Base-by-base conservation (phyloP, 2,797 vertebrate genomes). In the Gadopsis marmoratus region DNA sequence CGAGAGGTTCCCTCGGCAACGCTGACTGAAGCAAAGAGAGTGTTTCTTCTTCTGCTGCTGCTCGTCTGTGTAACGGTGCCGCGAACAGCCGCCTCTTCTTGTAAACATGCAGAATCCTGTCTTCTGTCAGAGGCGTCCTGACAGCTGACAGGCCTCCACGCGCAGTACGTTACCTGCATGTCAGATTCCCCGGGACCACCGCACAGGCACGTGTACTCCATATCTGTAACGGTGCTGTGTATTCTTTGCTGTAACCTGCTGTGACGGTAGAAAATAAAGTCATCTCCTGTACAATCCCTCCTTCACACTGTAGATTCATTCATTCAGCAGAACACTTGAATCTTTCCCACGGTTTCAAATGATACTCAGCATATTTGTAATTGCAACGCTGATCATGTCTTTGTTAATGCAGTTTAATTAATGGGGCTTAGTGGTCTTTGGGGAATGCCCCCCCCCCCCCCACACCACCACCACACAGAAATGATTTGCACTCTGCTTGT, bases 11-110 rank as follows among this genome's bases (percentile, higher is more conserved):
- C 53, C 2, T 75, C 41, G 3, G 4, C 8, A 14, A 5, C 2
- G 4, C 63, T 12, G 62, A 63, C 41, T 31, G 53, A 74, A 61
- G 47, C 59, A 79, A 61, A 5, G 37, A 79, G 62, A 19, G 4
- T 14, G 19, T 14, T 6, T 64, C 1, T 71, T 14, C 5, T 33
- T 12, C 14, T 29, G 45, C 53, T 62, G 6, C 58, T 14, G 17
- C 31, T 13, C 4, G 1, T 4, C 26, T 16, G 50, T 48, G 31
- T 37, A 4, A 17, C 33, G 54, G 4, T 12, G 43, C 19, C 60
- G 47, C 43, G 23, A 41, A 11, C 23, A 41, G 35, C 33, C 33
- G 4, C 1, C 35, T 35, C 19, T 26, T 11, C 1, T 7, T 41
- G 50, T 41, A 8, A 53, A 54, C 21, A 5, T 5, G 8, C 11